These are phyloP conservation scores for Coracias cyanogaster DNA, from an alignment of 2,797 vertebrate genomes.

Conservation along the genomic window DNA sequence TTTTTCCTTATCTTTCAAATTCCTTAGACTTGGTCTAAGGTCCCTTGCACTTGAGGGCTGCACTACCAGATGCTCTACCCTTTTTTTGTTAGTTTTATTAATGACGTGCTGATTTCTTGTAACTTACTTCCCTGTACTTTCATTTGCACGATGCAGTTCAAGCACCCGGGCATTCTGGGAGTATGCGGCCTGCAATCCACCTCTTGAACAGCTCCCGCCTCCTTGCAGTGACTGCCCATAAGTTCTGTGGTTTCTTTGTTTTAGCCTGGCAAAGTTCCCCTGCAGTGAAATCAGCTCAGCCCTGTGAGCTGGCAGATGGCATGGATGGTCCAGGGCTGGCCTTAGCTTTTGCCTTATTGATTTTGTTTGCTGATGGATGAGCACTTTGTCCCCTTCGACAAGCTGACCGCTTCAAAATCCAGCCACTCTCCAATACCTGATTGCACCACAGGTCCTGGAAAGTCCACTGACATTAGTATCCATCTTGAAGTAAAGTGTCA, in stretches of 20 bases:
- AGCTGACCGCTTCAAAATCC: neutral
- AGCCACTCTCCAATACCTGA: neutral
- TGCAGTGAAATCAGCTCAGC: neutral
- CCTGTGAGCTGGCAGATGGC: neutral
- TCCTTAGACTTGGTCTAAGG: neutral
- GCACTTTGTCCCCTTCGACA: slow-evolving; percentile 23
- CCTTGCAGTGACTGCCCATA: neutral
- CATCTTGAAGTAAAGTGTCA: neutral
- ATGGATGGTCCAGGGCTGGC: neutral
- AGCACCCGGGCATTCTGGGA: neutral
- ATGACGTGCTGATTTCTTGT: neutral
- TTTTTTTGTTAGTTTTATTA: neutral
- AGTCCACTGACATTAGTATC: neutral
- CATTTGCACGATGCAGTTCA: neutral
- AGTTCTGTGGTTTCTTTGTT: neutral
- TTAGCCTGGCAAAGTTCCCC: neutral
- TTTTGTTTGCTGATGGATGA: slow-evolving; percentile 24
- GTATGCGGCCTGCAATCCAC: neutral
- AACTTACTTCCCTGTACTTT: neutral
- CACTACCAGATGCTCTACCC: neutral
- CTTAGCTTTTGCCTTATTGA: neutral
- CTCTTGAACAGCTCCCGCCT: neutral
- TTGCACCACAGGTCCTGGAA: neutral
- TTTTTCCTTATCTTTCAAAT: neutral
- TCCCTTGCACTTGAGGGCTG: neutral